Evolutionary conservation across 2,888 invertebrate species (phyloP).

Genomic region (Hypena proboscidalis): DNA sequence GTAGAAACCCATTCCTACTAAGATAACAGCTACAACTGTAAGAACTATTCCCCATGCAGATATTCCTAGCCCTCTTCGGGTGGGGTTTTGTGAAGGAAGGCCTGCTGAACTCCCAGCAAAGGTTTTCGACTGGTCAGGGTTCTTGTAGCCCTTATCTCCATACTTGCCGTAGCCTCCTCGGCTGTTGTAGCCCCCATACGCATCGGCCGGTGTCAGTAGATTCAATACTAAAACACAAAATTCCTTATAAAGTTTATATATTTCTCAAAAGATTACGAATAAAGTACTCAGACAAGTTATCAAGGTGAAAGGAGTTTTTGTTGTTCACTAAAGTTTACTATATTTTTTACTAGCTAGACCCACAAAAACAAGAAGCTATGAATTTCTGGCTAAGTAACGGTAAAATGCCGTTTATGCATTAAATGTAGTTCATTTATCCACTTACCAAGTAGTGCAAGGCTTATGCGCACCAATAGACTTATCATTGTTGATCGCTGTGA

Average conservation of each 20-base stretch:
- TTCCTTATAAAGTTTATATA: not conserved
- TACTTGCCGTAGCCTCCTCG: conserved; percentile 37
- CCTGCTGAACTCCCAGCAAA: conserved; percentile 55
- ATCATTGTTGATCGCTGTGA: conserved; percentile 55
- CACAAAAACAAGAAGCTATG: not conserved
- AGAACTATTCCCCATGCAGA: conserved; percentile 88
- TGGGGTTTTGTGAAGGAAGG: conserved; percentile 53
- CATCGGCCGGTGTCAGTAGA: conserved; percentile 50
- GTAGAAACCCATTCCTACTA: conserved; percentile 84
- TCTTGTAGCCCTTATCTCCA: conserved; percentile 42
- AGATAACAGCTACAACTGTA: conserved; percentile 79
- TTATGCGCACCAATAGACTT: conserved; percentile 56
- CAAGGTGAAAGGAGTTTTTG: not conserved
- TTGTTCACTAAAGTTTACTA: too few species aligned
- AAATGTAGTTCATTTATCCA: conserved; percentile 23
- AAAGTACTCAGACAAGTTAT: not conserved
- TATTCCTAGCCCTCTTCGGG: conserved; percentile 75
- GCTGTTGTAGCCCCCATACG: conserved; percentile 46
- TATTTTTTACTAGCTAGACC: not conserved
- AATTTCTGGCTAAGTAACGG: conserved; percentile 2
- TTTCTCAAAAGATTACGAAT: not conserved
- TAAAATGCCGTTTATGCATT: conserved; percentile 16
- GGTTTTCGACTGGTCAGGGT: conserved; percentile 48
- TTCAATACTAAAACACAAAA: conserved; percentile 58
- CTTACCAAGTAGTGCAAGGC: conserved; percentile 66